Evolutionary conservation across 2,113 vertebrate genomes (phyloP).

Genomic region (Notothenia coriiceps): DNA sequence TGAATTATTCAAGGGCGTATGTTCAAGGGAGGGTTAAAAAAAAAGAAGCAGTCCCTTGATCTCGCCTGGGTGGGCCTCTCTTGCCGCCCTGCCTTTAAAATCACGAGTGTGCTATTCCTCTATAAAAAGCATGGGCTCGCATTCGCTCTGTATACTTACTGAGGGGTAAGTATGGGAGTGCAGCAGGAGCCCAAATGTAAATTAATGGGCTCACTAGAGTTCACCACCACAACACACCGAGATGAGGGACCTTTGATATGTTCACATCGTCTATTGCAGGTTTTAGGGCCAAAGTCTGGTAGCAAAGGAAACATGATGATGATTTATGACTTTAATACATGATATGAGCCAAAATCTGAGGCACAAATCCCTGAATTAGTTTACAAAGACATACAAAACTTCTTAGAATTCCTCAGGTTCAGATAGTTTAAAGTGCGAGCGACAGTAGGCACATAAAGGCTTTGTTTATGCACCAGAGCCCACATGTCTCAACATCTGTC

Average conservation of each 20-base stretch:
- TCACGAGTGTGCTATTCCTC: constrained; percentile 60
- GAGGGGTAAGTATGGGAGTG: constrained; percentile 67
- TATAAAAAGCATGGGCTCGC: constrained; percentile 77
- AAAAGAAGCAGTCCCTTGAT: constrained; percentile 72
- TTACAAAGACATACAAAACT: constrained; percentile 10
- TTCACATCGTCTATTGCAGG: constrained; percentile 56
- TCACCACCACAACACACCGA: constrained; percentile 69
- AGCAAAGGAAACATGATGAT: constrained; percentile 23
- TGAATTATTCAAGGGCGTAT: constrained; percentile 81
- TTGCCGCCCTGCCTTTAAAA: constrained; percentile 71
- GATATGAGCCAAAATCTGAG: background rate
- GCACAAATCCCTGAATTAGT: background rate
- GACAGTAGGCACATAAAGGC: constrained; percentile 14
- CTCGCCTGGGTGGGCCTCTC: constrained; percentile 80
- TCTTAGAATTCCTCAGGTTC: background rate
- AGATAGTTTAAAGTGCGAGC: constrained; percentile 12
- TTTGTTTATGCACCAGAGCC: constrained; percentile 33
- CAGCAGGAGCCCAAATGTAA: constrained; percentile 64
- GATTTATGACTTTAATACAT: constrained; percentile 30
- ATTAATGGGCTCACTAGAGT: constrained; percentile 77
- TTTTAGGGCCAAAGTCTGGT: constrained; percentile 41
- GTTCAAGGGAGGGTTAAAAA: constrained; percentile 57
- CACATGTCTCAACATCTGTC: constrained; percentile 60
- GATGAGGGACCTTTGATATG: constrained; percentile 54
- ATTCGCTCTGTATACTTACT: constrained; percentile 75